Conservation (phyloP, 2,797 vertebrate genomes). For the Steatocranus sp. region DNA sequence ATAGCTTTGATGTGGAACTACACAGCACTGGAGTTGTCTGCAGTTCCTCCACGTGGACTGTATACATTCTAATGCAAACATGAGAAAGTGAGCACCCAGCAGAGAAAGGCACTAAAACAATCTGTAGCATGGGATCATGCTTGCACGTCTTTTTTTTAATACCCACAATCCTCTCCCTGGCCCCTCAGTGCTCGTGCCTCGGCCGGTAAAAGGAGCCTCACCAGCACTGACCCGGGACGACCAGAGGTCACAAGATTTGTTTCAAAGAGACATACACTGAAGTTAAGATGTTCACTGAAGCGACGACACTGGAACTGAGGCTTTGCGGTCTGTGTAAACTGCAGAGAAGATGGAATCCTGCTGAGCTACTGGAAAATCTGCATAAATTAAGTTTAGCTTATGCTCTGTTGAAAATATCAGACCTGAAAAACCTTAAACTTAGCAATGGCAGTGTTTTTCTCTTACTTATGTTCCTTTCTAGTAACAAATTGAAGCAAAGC, state of each 20-base stretch:
- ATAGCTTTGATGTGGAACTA: slow-evolving; percentile 53
- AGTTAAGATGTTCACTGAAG: neutral
- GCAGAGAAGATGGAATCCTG: neutral
- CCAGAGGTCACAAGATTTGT: slow-evolving; percentile 59
- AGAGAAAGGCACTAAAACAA: slow-evolving; percentile 73
- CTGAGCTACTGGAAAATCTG: slow-evolving; percentile 2
- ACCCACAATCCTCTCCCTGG: slow-evolving; percentile 56
- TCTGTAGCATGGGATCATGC: slow-evolving; percentile 28
- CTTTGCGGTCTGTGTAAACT: neutral
- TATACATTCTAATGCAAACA: slow-evolving; percentile 56
- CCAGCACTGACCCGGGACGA: slow-evolving; percentile 24
- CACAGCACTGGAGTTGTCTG: slow-evolving; percentile 12
- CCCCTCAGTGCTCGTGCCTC: slow-evolving; percentile 39
- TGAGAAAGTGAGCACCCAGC: slow-evolving; percentile 47
- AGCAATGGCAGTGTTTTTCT: neutral
- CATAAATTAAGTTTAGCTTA: slow-evolving; percentile 10
- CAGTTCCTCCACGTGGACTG: neutral
- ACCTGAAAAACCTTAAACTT: neutral
- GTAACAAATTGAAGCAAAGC: neutral
- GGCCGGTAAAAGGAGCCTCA: slow-evolving; percentile 55
- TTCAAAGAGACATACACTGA: neutral
- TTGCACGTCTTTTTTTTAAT: slow-evolving; percentile 13
- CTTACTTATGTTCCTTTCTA: neutral
- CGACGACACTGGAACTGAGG: neutral
- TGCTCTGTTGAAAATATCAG: slow-evolving; percentile 4